Conservation (phyloP, 2,113 vertebrate genomes). For the Coptodon rendalli region DNA sequence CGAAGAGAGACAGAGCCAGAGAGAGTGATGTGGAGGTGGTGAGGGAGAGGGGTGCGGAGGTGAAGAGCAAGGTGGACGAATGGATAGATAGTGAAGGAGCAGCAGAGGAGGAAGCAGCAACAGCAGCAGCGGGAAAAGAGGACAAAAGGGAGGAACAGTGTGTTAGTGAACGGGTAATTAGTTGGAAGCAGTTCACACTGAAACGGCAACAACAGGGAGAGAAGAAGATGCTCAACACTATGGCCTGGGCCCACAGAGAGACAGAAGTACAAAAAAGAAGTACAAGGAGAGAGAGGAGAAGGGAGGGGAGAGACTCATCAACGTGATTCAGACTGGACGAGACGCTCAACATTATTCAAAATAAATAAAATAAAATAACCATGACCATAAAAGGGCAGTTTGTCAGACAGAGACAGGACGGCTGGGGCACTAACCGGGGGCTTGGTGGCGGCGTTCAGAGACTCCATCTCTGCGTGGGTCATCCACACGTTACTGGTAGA, state of each 20-base stretch:
- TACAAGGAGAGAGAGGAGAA: constrained; percentile 29
- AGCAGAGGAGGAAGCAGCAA: constrained; percentile 52
- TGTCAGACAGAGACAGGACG: neutral
- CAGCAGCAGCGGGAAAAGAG: constrained; percentile 49
- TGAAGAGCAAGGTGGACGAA: constrained; percentile 30
- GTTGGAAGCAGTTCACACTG: constrained; percentile 72
- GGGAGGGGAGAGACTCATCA: constrained; percentile 55
- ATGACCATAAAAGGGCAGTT: neutral
- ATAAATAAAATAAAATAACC: neutral
- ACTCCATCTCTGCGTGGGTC: constrained; percentile 94
- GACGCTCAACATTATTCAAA: neutral
- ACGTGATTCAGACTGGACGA: constrained; percentile 40
- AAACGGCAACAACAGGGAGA: constrained; percentile 64
- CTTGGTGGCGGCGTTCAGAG: constrained; percentile 84
- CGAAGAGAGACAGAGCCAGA: constrained; percentile 33
- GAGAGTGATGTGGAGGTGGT: constrained; percentile 51
- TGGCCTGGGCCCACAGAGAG: constrained; percentile 60
- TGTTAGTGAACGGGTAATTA: constrained; percentile 79
- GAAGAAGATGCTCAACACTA: constrained; percentile 66
- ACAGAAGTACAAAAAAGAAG: constrained; percentile 27
- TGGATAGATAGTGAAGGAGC: constrained; percentile 46
- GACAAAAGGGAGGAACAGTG: constrained; percentile 73
- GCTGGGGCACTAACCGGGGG: constrained; percentile 76
- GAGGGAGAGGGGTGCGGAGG: neutral
- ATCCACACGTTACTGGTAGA: constrained; percentile 95